A percentile compares a stretch with the other conserved stretches of the same genome.
phyloP scores from a whole-genome alignment of 2,888 invertebrate genomes.

The Beris chalybata region DNA sequence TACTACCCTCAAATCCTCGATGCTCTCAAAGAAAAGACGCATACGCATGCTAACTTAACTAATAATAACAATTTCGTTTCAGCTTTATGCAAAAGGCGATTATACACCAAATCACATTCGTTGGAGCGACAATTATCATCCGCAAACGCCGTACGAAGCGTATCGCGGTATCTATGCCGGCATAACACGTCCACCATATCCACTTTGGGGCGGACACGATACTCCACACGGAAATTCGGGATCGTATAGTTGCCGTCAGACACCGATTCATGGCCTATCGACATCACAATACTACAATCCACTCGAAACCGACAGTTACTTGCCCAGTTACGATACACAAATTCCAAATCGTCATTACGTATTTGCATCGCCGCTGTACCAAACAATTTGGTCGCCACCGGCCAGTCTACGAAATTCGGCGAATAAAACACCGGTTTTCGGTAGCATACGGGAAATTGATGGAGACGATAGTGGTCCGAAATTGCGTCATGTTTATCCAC shows the following conservation, averaged over 20 bases:
- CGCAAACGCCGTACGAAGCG: constrained; percentile 64
- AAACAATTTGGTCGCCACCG: constrained; percentile 56
- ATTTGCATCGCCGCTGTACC: constrained; percentile 55
- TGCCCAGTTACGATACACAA: constrained; percentile 56
- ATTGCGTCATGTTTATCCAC: constrained; percentile 53
- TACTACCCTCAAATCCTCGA: too few species aligned
- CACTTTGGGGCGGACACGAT: constrained; percentile 40
- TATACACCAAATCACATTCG: constrained; percentile 64
- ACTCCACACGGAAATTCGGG: constrained; percentile 49
- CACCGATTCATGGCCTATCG: constrained; percentile 51
- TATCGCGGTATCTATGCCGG: constrained; percentile 61
- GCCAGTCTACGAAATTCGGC: constrained; percentile 52
- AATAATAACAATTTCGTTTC: constrained; percentile 10
- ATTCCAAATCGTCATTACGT: constrained; percentile 55
- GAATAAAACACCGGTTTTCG: constrained; percentile 54
- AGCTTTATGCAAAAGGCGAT: constrained; percentile 65
- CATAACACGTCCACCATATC: constrained; percentile 52
- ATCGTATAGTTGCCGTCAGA: constrained; percentile 56
- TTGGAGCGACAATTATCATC: constrained; percentile 67
- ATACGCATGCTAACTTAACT: not conserved
- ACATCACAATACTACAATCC: constrained; percentile 55
- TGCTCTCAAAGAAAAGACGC: not conserved
- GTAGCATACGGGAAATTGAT: constrained; percentile 52
- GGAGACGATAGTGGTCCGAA: constrained; percentile 50
- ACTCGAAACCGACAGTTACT: constrained; percentile 55